Evolutionary conservation across 2,797 vertebrate species (phyloP), one percentile per base, ranked within the genome.

Genomic region (Sebastes glaucus): DNA sequence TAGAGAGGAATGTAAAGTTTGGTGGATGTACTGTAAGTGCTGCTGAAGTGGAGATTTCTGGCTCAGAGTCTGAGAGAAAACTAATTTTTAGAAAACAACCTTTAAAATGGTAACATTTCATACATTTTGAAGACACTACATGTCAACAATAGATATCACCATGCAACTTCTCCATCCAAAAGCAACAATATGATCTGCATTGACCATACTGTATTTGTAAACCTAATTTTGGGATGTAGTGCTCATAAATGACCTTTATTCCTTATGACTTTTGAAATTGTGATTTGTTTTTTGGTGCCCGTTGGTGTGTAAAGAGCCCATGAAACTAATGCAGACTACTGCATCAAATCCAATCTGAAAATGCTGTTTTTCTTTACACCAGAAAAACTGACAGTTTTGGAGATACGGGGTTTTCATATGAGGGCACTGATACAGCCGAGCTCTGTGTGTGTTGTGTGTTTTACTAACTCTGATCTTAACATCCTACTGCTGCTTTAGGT

Each of bases 401-500:
- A 32, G 16, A 62, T 72, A 1, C 22, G 1, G 23, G 13, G 59
- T 72, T 38, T 63, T 72, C 5, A 57, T 52, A 33, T 18, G 25
- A 30, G 22, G 75, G 5, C 77, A 35, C 30, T 38, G 63, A 76
- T 63, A 11, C 32, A 64, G 65, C 27, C 13, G 10, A 42, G 22
- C 35, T 30, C 32, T 30, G 7, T 74, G 57, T 76, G 42, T 86
- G 65, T 52, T 23, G 33, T 75, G 55, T 84, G 78, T 83, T 76
- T 86, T 11, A 87, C 61, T 72, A 66, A 84, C 84, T 53, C 61
- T 71, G 64, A 82, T 53, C 72, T 56, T 67, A 78, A 86, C 83
- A 82, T 74, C 52, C 69, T 59, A 2, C 69, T 72, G 63, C 82
- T 78, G 82, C 81, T 88, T 81, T 84, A 92, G 93, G 80, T 90